Evolutionary conservation across 2,113 vertebrate genomes (phyloP), one percentile per base, ranked within the genome.

Genomic region (Globicephala melas): DNA sequence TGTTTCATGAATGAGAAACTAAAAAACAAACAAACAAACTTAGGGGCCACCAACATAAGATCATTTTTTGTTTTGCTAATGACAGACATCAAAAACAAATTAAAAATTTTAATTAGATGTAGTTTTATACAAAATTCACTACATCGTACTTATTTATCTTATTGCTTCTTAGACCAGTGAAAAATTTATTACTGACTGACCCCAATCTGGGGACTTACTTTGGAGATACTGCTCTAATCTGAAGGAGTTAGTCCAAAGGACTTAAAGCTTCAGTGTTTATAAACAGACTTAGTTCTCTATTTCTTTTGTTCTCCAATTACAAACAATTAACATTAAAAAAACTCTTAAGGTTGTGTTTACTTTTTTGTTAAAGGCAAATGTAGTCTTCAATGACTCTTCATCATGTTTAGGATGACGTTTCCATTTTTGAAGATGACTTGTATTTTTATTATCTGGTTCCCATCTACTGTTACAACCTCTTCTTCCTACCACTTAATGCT

Each of bases 61-160:
- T 77, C 68, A 33, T 62, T 62, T 95, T 84, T 74, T 85, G 63
- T 95, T 87, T 87, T 85, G 53, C 80, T 94, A 67, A 96, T 53
- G 20, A 83, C 9, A 63, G 47, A 23, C 33, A 44, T 63, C 9
- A 92, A 13, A 76, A 38, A 80, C 10, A 86, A 50, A 53, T 36
- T 58, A 62, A 21, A 53, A 53, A 0, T 53, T 53, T 53, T 53
- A 53, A 53, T 53, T 65, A 74, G 41, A 55, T 68, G 63, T 67
- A 91, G 17, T 41, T 85, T 31, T 67, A 85, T 77, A 25, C 23
- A 80, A 83, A 71, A 33, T 74, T 44, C 8, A 74, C 21, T 41
- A n/a, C 26, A 47, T 76, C 5, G 8, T 65, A 31, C 8, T 60
- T 87, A 80, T 25, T 80, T 94, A 11, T 88, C 14, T 21, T 76